phyloP scores from a whole-genome alignment of 2,113 vertebrate genomes.

The Ibidorhyncha struthersii region DNA sequence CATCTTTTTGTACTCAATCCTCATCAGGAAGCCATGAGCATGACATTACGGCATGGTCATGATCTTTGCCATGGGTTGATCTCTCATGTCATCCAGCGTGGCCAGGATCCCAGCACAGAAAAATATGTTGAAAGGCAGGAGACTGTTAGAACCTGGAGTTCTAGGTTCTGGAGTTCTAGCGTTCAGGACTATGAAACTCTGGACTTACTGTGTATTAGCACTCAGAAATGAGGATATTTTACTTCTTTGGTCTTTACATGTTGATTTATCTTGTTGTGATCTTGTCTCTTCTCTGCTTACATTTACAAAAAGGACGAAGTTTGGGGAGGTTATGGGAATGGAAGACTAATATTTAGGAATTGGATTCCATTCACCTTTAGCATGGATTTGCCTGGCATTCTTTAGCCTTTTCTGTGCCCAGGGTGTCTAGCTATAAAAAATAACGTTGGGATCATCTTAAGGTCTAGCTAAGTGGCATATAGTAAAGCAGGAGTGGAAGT shows the following conservation, averaged over 20 bases:
- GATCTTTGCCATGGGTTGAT: conserved; percentile 71
- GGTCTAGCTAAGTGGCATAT: neutral
- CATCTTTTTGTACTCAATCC: conserved; percentile 69
- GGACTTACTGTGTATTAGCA: neutral
- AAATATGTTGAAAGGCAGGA: conserved; percentile 60
- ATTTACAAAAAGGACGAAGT: neutral
- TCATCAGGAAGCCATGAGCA: conserved; percentile 75
- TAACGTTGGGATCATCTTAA: neutral
- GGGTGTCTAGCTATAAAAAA: neutral
- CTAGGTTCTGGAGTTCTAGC: too few relatives aligned
- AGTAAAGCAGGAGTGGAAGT: neutral
- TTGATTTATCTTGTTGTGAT: neutral
- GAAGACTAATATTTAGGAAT: neutral
- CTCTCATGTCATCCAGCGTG: conserved; percentile 73
- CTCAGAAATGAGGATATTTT: neutral
- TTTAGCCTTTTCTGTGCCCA: neutral
- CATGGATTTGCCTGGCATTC: neutral
- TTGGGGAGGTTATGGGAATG: neutral
- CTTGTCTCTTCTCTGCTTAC: neutral
- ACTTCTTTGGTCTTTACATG: neutral
- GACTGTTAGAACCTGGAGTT: neutral
- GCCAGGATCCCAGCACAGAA: conserved; percentile 74
- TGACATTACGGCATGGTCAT: conserved; percentile 66
- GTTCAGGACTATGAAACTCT: neutral
- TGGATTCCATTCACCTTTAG: neutral